Percentiles rank a stretch among this genome's conserved stretches.
Conservation (phyloP, 2,113 vertebrate species). For the Ramphastos sulfuratus region DNA sequence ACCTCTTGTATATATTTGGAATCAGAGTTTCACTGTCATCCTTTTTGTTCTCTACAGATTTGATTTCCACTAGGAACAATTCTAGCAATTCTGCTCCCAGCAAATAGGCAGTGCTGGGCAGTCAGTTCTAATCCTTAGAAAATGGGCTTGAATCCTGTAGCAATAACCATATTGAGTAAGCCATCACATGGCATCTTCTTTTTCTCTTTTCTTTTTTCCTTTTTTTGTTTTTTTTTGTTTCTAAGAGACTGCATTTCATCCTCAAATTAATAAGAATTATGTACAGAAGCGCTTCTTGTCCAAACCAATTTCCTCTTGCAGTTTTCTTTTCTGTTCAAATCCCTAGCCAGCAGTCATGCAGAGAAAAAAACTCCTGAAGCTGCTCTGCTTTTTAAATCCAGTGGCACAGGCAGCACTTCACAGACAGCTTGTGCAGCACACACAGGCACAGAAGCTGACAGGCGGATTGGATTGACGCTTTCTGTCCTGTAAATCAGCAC, state of each 20-base stretch:
- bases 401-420: slow-evolving; percentile 37
- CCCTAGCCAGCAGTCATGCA: slow-evolving; percentile 34
- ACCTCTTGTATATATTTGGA: not conserved
- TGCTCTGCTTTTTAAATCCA: slow-evolving; percentile 53
- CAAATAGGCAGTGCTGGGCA: slow-evolving; percentile 6
- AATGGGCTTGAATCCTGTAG: not conserved
- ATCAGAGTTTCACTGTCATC: not conserved
- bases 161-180: slow-evolving; percentile 26
- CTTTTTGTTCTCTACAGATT: not conserved
- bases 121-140: slow-evolving; percentile 23
- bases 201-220: not conserved
- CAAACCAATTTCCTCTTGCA: slow-evolving; percentile 46
- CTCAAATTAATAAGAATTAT: slow-evolving; percentile 65
- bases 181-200: not conserved
- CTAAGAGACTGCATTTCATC: slow-evolving; percentile 26
- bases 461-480: slow-evolving; percentile 53
- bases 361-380: slow-evolving; percentile 55
- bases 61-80: not conserved
- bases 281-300: slow-evolving; percentile 55
- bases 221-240: not conserved
- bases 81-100: not conserved
- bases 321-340: slow-evolving; percentile 56
- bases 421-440: slow-evolving; percentile 2
- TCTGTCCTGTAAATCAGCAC: slow-evolving; percentile 43
- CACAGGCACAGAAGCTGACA: not conserved